A percentile compares a stretch with the other conserved stretches of the same genome.
Conservation (phyloP, 2,888 invertebrate genomes). For the Thecocarcelia acutangulata region DNA sequence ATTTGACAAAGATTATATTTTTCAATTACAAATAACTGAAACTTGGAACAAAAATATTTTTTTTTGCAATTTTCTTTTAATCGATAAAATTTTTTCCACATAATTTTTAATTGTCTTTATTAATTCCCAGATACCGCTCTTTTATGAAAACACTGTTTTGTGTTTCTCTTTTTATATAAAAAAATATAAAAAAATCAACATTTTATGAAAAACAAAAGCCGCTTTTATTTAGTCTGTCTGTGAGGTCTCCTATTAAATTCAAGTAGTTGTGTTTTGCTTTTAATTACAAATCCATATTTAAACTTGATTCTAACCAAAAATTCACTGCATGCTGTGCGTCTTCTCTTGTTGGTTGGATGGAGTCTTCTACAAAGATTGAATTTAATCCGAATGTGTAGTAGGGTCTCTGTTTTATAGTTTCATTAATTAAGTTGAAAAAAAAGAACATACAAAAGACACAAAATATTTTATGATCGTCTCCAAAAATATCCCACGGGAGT, state of each 20-base stretch:
- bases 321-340: conserved; percentile 44
- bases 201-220: conserved; percentile 42
- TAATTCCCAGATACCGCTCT: not conserved
- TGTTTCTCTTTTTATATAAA: not conserved
- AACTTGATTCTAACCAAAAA: conserved; percentile 32
- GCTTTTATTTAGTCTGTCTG: conserved; percentile 43
- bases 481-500: conserved; percentile 58
- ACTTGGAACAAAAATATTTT: no score
- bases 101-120: conserved; percentile 38
- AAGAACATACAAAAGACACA: conserved; percentile 21
- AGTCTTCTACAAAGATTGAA: conserved; percentile 31
- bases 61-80: conserved; percentile 23
- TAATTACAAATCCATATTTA: conserved; percentile 47
- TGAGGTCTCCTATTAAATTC: conserved; percentile 56
- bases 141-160: conserved; percentile 6
- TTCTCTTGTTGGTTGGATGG: not conserved
- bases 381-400: conserved; percentile 45
- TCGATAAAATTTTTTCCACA: not conserved
- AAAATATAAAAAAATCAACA: conserved; percentile 20
- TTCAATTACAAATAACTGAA: no score
- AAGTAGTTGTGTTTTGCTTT: conserved; percentile 10
- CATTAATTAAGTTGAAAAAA: conserved; percentile 62
- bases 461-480: conserved; percentile 53
- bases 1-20: no score
- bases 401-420: conserved; percentile 64